Evolutionary conservation across 1,140 invertebrate species (phyloP), one percentile per base, ranked within the genome.

Genomic region (Drosophila lacertosa): DNA sequence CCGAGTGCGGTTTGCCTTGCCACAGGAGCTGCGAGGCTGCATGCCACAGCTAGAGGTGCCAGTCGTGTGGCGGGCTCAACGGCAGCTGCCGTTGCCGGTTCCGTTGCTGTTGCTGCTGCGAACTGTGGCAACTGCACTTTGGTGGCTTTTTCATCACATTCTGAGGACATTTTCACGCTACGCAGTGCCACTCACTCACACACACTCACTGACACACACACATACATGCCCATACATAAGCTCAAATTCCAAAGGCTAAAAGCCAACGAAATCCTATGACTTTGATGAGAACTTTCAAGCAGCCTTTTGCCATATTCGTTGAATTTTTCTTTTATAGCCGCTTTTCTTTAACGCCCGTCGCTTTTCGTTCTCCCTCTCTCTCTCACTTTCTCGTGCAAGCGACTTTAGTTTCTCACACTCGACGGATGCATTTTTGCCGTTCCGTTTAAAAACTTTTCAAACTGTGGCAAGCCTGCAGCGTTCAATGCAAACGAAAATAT

Each of bases 221-320:
- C 13, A 16, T 20, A 26, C 32, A 42, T 11, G 7, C 6, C 1
- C 48, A 7, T 44, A 48, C 37, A 48, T 13, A 42, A 26, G 9
- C 48, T 2, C 29, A 32, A 33, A 32, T 62, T 57, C 40, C 37
- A 32, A 71, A 60, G 65, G 60, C 57, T 76, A 54, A 63, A 69
- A 54, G 40, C 40, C 40, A 69, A 55, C 67, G 32, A 73, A 78
- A 78, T 47, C 64, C 42, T 53, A 58, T 60, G 76, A 79, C 55
- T 79, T 75, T 65, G 77, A 75, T 42, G 71, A 70, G 62, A 79
- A 62, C 77, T 75, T 70, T 80, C 64, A 57, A 79, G 33, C 63
- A 57, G 39, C 29, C 51, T 47, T 65, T 69, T 39, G 37, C 71
- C 55, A 50, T 16, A 44, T 70, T 51, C 13, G 33, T 29, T 64